These are phyloP conservation scores for Intoshia linei DNA, from an alignment of 1,140 invertebrate genomes.

Conservation along the genomic window DNA sequence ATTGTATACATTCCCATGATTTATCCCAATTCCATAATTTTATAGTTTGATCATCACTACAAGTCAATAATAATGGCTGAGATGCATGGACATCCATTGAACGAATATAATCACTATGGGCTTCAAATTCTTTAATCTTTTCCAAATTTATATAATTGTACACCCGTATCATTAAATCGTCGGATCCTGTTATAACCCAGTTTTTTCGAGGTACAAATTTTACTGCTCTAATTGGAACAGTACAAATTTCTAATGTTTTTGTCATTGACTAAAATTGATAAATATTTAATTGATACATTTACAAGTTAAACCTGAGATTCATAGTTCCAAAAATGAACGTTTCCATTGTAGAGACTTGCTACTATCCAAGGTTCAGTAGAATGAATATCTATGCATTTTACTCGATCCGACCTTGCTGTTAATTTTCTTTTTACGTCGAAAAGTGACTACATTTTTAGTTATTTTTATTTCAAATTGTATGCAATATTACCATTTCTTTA, in stretches of 20 bases:
- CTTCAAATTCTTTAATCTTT: conserved; percentile 68
- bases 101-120: conserved; percentile 84
- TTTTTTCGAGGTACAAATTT: conserved; percentile 86
- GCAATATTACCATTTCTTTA: too few relatives aligned
- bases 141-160: conserved; percentile 98
- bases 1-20: conserved; percentile 71
- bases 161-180: conserved; percentile 41
- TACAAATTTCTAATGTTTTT: conserved; percentile 75
- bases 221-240: conserved; percentile 63
- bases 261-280: conserved; percentile 31
- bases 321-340: conserved; percentile 95
- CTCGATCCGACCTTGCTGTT: conserved; percentile 72
- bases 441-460: background rate
- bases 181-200: conserved; percentile 81
- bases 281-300: background rate
- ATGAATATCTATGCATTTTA: conserved; percentile 87
- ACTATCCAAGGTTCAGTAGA: conserved; percentile 89
- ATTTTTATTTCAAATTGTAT: too few relatives aligned
- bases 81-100: conserved; percentile 83
- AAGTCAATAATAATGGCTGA: conserved; percentile 73
- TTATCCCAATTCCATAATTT: conserved; percentile 99
- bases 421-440: conserved; percentile 87
- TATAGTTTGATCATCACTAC: conserved; percentile 90
- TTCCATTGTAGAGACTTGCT: conserved; percentile 79
- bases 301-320: conserved; percentile 36